Evolutionary conservation across 2,888 invertebrate genomes (phyloP).

Genomic region (Yponomeuta evonymella): DNA sequence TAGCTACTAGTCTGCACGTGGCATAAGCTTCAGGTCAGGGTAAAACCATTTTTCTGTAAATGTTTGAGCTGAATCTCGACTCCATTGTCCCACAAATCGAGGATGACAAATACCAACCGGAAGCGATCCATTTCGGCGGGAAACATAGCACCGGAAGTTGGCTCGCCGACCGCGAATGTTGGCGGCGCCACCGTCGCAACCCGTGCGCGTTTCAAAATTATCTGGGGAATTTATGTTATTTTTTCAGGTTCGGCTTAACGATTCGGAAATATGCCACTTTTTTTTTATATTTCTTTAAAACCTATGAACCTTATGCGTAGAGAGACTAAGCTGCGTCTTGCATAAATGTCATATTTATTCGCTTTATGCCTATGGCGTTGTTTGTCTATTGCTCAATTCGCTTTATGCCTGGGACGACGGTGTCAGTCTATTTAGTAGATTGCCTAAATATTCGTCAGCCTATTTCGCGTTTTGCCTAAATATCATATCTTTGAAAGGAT

Average conservation of each 20-base stretch:
- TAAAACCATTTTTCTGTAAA: background rate
- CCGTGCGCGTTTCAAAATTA: conserved; percentile 31
- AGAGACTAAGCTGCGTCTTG: too few species aligned
- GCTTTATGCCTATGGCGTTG: too few species aligned
- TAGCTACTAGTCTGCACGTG: too few species aligned
- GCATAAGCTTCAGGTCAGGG: background rate
- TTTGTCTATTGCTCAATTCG: too few species aligned
- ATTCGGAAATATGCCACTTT: conserved; percentile 12
- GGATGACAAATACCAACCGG: conserved; percentile 73
- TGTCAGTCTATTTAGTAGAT: too few species aligned
- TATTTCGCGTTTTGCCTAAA: too few species aligned
- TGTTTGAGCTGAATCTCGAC: conserved; percentile 1
- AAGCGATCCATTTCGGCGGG: conserved; percentile 75
- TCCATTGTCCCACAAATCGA: conserved; percentile 26
- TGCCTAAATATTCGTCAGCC: too few species aligned
- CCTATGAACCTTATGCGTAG: background rate
- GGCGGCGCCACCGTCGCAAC: conserved; percentile 55
- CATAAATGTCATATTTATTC: too few species aligned
- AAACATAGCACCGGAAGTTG: conserved; percentile 71
- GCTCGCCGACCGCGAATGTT: conserved; percentile 71
- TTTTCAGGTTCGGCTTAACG: conserved; percentile 16
- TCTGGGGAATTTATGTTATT: conserved; percentile 12
- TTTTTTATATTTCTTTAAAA: background rate
- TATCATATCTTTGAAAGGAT: too few species aligned
- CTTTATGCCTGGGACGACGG: too few species aligned